Conservation (phyloP, 2,113 vertebrate genomes). For the Nothocercus julius region DNA sequence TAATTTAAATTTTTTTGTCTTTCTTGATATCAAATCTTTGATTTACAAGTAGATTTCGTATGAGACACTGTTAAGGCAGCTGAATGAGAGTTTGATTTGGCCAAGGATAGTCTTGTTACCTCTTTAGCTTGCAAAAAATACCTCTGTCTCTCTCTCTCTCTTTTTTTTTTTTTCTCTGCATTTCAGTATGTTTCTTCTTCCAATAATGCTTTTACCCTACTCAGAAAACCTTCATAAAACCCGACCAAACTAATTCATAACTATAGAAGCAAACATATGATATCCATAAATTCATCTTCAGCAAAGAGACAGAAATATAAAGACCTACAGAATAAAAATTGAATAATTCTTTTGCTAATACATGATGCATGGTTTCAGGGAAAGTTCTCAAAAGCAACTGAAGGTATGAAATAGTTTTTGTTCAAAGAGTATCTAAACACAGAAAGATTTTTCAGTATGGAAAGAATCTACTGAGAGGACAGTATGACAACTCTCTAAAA, state of each 20-base stretch:
- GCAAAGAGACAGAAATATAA: not conserved
- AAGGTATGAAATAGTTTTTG: not conserved
- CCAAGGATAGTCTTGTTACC: not conserved
- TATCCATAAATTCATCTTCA: not conserved
- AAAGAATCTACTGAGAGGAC: not conserved
- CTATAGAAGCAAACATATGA: not conserved
- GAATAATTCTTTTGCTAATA: not conserved
- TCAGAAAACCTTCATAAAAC: not conserved
- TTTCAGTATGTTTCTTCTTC: not conserved
- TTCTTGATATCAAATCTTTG: not conserved
- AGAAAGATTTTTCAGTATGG: not conserved
- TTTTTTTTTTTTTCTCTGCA: not conserved
- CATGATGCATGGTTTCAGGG: not conserved
- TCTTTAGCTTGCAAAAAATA: not conserved
- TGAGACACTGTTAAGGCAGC: not conserved
- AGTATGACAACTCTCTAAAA: not conserved
- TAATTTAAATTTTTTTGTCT: not conserved
- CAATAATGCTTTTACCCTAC: not conserved
- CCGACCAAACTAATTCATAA: accelerated
- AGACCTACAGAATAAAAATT: not conserved
- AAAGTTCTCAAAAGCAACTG: not conserved
- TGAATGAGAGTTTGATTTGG: not conserved
- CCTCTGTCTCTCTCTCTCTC: not conserved
- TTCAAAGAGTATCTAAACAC: not conserved
- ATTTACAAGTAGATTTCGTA: not conserved